Evolutionary conservation across 2,797 vertebrate genomes (phyloP), one percentile per base, ranked within the genome.

Genomic region (Anabas testudineus): DNA sequence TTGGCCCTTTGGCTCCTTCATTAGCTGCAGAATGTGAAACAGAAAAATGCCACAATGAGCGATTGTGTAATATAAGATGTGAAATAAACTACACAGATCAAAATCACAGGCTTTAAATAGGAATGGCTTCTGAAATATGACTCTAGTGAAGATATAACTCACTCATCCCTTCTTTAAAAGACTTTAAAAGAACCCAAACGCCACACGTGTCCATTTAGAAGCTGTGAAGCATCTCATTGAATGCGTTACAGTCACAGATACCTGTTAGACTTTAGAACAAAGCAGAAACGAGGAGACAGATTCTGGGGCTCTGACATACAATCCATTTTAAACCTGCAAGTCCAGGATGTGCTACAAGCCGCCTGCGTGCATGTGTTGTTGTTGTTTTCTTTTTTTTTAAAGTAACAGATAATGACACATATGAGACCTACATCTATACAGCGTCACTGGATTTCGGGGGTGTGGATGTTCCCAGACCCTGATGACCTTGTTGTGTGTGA

Each of bases 181-280:
- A 73, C 61, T 80, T 78, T 54, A 83, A 36, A 69, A 80, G 51
- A 80, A 61, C 51, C 59, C 63, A 70, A 79, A 81, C 70, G 57
- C 56, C 75, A 76, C 82, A 71, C 32, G 8, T 83, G 88, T 87
- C 24, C 86, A 89, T 90, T 88, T 62, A 64, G 81, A 77, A 84
- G 80, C 85, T 81, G 73, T 3, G 54, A 74, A 86, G 76, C 55
- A 13, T 83, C 85, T 90, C 51, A 30, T 83, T 74, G 74, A 83
- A 90, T 87, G 86, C 72, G 76, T 81, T 82, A 90, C 85, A 91
- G 87, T 91, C 88, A 88, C 84, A 80, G 76, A 86, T 76, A 76
- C 76, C 56, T 60, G 80, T 78, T 78, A 55, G 71, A 88, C 80
- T 60, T 48, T 53, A 75, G 61, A 53, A 53, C 26, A 39, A 13